Conservation (phyloP, 2,888 invertebrate species). For the Tigriopus californicus region DNA sequence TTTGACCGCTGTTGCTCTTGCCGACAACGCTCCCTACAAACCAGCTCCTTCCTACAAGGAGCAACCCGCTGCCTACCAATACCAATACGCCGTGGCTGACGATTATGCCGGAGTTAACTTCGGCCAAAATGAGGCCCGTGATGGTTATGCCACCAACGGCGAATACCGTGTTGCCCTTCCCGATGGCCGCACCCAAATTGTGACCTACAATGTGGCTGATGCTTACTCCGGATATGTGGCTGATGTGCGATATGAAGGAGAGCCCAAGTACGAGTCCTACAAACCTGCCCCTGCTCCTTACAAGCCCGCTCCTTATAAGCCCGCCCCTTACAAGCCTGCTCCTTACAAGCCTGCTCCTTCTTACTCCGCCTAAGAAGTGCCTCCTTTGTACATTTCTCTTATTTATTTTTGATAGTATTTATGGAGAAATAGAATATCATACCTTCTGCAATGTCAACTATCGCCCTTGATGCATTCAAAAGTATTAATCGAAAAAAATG, state of each 20-base stretch:
- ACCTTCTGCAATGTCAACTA: no score
- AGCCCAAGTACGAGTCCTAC: not conserved
- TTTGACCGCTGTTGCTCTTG: not conserved
- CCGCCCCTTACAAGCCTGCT: not conserved
- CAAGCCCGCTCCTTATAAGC: slow-evolving; percentile 2
- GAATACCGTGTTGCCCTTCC: slow-evolving; percentile 6
- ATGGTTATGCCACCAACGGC: not conserved
- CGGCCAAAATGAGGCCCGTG: slow-evolving; percentile 2
- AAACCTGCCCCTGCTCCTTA: not conserved
- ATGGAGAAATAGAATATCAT: no score
- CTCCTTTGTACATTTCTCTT: not conserved
- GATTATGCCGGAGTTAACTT: not conserved
- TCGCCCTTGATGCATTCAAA: no score
- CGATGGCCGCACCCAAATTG: slow-evolving; percentile 4
- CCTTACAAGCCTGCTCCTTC: slow-evolving; percentile 1
- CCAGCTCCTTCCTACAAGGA: not conserved
- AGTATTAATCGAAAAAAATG: no score
- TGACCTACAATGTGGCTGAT: not conserved
- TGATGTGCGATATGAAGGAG: not conserved
- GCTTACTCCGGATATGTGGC: slow-evolving; percentile 7
- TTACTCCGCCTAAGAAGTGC: not conserved
- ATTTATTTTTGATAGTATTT: not conserved
- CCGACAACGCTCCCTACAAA: not conserved
- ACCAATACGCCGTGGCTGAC: slow-evolving; percentile 1
- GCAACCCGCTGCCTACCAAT: not conserved